A percentile compares a stretch with the other conserved stretches of the same genome.
These are phyloP conservation scores for Pachyramphus minor DNA, from an alignment of 2,113 vertebrate species.

Conservation along the genomic window DNA sequence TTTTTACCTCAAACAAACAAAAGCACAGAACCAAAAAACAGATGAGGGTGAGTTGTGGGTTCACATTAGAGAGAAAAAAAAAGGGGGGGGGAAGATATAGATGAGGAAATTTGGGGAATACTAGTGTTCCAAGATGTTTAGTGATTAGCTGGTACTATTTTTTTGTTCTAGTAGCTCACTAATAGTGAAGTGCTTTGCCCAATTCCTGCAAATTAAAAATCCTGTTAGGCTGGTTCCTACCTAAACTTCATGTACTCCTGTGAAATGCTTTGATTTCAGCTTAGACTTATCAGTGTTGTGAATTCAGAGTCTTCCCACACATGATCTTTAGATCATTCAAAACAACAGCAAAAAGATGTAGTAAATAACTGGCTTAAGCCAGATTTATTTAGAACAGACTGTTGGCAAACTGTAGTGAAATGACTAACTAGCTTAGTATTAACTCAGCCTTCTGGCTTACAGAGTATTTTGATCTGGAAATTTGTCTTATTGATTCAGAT, in stretches of 20 bases:
- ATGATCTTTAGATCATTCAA: neutral
- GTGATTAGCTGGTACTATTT: neutral
- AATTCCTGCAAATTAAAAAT: neutral
- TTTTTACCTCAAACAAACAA: neutral
- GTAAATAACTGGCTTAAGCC: neutral
- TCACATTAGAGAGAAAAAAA: neutral
- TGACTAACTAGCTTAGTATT: neutral
- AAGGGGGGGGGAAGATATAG: neutral
- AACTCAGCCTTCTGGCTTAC: neutral
- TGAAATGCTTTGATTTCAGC: neutral
- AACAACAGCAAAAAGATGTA: neutral
- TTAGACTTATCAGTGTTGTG: neutral
- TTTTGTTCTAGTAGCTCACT: neutral
- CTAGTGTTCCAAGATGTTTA: neutral
- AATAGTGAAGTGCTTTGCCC: neutral
- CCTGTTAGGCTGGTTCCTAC: neutral
- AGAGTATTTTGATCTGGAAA: neutral
- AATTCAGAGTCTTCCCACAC: neutral
- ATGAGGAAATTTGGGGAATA: neutral
- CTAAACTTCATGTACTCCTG: neutral
- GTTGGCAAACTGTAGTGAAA: neutral
- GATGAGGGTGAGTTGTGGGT: neutral
- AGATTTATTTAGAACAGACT: neutral
- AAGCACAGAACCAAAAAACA: neutral
- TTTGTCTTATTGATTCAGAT: neutral